phyloP scores from a whole-genome alignment of 2,888 invertebrate species.

The Euzophera pinguis region DNA sequence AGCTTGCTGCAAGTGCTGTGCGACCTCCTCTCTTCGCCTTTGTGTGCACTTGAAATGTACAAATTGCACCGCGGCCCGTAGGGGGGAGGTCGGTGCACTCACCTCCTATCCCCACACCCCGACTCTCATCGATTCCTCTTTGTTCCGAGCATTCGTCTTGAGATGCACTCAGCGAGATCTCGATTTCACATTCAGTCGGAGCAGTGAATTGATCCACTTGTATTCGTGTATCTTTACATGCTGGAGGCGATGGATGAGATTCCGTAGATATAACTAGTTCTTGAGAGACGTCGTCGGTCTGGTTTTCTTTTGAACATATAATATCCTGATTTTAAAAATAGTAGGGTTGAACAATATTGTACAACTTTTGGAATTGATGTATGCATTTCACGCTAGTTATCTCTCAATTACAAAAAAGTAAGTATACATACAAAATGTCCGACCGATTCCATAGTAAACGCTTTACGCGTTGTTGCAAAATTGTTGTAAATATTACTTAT shows the following conservation, averaged over 20 bases:
- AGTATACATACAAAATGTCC: too few relatives aligned
- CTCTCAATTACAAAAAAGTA: too few relatives aligned
- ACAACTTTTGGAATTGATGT: too few relatives aligned
- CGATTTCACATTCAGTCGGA: slow-evolving; percentile 65
- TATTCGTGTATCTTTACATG: slow-evolving; percentile 35
- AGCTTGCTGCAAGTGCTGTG: slow-evolving; percentile 47
- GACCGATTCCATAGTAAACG: too few relatives aligned
- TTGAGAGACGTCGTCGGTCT: slow-evolving; percentile 27
- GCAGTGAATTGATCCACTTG: slow-evolving; percentile 41
- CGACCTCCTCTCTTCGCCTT: slow-evolving; percentile 74
- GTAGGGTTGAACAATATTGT: too few relatives aligned
- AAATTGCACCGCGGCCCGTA: slow-evolving; percentile 73
- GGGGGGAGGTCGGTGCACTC: slow-evolving; percentile 71
- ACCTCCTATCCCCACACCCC: slow-evolving; percentile 56
- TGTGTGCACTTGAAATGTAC: slow-evolving; percentile 80
- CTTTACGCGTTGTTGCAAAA: too few relatives aligned
- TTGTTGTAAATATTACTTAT: too few relatives aligned
- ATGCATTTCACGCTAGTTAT: too few relatives aligned
- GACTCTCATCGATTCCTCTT: slow-evolving; percentile 75
- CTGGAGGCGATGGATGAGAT: slow-evolving; percentile 27
- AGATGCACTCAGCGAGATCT: slow-evolving; percentile 68
- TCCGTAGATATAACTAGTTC: slow-evolving; percentile 37
- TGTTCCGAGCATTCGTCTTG: slow-evolving; percentile 74
- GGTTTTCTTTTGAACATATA: slow-evolving; percentile 25
- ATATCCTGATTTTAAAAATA: not conserved